Evolutionary conservation across 2,888 invertebrate species (phyloP).

Genomic region (Amiota mariae): DNA sequence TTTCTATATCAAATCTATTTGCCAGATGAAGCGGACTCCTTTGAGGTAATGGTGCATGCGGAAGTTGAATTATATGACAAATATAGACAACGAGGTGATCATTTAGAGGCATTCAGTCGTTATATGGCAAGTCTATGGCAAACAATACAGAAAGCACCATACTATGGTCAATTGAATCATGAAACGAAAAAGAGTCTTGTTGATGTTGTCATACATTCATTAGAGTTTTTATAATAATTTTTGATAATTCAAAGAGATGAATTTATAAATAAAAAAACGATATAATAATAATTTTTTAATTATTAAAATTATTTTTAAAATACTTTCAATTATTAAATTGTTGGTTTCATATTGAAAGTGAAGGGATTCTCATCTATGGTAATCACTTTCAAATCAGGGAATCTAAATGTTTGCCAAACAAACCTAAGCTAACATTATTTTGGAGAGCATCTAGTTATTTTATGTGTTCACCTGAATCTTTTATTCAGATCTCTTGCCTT

Average conservation of each 20-base stretch:
- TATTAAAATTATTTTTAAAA: too few species aligned
- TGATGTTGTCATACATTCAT: slow-evolving; percentile 34
- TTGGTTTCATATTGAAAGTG: too few species aligned
- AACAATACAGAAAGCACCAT: slow-evolving; percentile 36
- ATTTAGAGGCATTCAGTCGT: slow-evolving; percentile 7
- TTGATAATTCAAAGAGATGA: neutral
- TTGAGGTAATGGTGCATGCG: slow-evolving; percentile 34
- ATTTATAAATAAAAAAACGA: too few species aligned
- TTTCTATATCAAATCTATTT: slow-evolving; percentile 34
- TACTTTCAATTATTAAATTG: too few species aligned
- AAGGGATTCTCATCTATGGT: too few species aligned
- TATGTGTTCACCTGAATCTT: too few species aligned
- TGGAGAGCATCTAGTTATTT: too few species aligned
- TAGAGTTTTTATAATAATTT: slow-evolving; percentile 32
- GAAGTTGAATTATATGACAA: slow-evolving; percentile 37
- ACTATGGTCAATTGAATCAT: slow-evolving; percentile 30
- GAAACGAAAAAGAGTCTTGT: slow-evolving; percentile 29
- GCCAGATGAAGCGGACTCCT: slow-evolving; percentile 36
- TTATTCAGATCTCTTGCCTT: too few species aligned
- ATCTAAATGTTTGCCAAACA: too few species aligned
- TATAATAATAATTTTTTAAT: too few species aligned
- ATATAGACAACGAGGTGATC: slow-evolving; percentile 18
- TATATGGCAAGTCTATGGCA: slow-evolving; percentile 37
- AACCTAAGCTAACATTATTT: too few species aligned
- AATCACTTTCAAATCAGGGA: too few species aligned